Percentiles rank a stretch among this genome's conserved stretches.
phyloP scores from a whole-genome alignment of 2,888 invertebrate species.

The Rotaria socialis region DNA sequence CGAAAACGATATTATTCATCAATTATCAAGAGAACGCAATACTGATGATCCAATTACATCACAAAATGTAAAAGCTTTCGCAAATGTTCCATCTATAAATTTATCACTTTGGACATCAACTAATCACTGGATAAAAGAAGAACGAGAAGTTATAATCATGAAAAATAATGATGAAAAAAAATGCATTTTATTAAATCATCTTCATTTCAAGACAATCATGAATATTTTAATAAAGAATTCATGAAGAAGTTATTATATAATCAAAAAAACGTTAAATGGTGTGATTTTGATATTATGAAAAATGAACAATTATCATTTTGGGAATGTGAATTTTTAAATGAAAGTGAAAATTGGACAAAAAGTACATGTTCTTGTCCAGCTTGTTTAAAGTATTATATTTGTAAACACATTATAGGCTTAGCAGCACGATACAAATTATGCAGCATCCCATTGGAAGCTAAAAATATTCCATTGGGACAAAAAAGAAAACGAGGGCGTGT shows the following conservation, averaged over 20 bases:
- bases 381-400: slow-evolving; percentile 36
- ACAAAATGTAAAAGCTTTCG: not conserved
- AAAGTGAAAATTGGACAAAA: slow-evolving; percentile 40
- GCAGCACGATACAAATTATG: slow-evolving; percentile 30
- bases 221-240: not conserved
- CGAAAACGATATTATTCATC: not conserved
- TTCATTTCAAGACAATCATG: not conserved
- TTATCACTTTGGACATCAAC: not conserved
- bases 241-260: not conserved
- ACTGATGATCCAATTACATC: not conserved
- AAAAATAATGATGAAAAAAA: slow-evolving; percentile 8
- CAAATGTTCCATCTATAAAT: not conserved
- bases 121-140: not conserved
- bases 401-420: slow-evolving; percentile 34
- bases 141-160: not conserved
- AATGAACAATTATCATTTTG: no score
- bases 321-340: slow-evolving; percentile 28
- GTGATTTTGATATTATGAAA: no score
- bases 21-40: not conserved
- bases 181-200: not conserved
- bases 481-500: no score
- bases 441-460: slow-evolving; percentile 1
- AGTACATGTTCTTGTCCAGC: slow-evolving; percentile 36
- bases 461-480: not conserved
- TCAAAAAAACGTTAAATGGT: not conserved